Base-by-base conservation (phyloP, 2,113 vertebrate genomes). In the Beaufortia kweichowensis region DNA sequence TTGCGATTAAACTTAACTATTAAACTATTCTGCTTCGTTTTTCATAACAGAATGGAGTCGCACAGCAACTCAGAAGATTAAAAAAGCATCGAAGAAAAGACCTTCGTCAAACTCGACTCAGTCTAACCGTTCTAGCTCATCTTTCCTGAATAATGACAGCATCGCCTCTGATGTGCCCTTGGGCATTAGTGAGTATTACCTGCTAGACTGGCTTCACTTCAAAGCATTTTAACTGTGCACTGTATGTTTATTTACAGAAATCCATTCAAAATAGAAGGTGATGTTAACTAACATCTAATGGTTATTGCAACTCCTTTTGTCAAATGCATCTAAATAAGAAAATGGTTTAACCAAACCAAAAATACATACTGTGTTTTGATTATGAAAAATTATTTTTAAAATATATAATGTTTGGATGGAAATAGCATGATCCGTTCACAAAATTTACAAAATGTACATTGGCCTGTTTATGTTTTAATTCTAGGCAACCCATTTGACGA, bases 11-110 rank as follows among this genome's bases (percentile, higher is more conserved):
- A 19, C 4, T 23, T 11, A n/a, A 23, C n/a, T n/a, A n/a, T n/a
- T n/a, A n/a, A 26, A 6, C 4, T 4, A 4, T 3, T 29, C 1
- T 73, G 11, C 1, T 23, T 43, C 67, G 12, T 68, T 17, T 46
- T 59, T 55, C 29, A 6, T 28, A 46, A 29, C 76, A 94, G 93
- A 93, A 3, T 93, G 92, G 93, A 93, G 93, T 82, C 90, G 84
- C 3, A 93, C 90, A 7, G 88, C 87, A 28, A 92, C 91, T 31
- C 88, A 91, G 76, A 91, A 86, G 56, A 88, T 1, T 0, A 89
- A 84, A 73, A 91, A 84, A 63, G 81, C 68, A 0, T 76, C 86
- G 0, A 24, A 79, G 43, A 86, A 62, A 63, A 78, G 71, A 75
- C 72, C 81, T 1, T 89, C 90, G 7, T 79, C 86, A 50, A 46